A percentile compares a stretch with the other conserved stretches of the same genome.
These are phyloP conservation scores for Andrena hattorfiana DNA, from an alignment of 2,888 invertebrate genomes.

Conservation along the genomic window DNA sequence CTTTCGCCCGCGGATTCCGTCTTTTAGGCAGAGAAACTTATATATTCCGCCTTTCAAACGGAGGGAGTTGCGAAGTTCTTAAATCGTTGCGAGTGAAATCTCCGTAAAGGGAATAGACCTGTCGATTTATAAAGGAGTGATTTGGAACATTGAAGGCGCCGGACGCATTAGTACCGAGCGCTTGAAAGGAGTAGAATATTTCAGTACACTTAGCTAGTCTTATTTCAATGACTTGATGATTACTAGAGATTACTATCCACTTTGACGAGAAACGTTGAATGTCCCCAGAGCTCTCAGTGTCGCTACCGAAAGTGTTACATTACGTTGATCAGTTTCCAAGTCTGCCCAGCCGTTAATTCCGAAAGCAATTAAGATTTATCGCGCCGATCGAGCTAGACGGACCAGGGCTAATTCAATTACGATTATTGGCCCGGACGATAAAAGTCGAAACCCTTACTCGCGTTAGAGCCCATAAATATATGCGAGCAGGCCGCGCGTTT, in stretches of 20 bases:
- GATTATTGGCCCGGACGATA: conserved; percentile 42
- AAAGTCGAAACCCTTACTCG: conserved; percentile 31
- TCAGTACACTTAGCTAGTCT: no score
- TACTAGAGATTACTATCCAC: no score
- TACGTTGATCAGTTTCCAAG: conserved; percentile 17
- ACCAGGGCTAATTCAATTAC: conserved; percentile 43
- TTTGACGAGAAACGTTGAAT: background rate
- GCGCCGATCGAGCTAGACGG: conserved; percentile 15
- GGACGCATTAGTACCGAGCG: no score
- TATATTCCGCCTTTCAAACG: background rate
- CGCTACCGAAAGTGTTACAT: conserved; percentile 13
- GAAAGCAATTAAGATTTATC: conserved; percentile 44
- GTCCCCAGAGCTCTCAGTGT: background rate
- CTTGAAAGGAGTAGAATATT: no score
- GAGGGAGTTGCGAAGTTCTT: background rate
- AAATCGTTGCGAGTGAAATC: background rate
- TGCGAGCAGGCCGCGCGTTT: conserved; percentile 27
- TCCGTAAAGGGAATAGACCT: background rate
- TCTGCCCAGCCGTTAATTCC: background rate
- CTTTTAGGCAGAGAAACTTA: background rate
- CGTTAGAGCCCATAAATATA: conserved; percentile 44
- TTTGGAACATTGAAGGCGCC: no score
- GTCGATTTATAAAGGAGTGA: background rate
- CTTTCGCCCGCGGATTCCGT: background rate
- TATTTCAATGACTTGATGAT: no score